Base-by-base conservation (phyloP, 2,113 vertebrate species). In the Cochlearius cochlearius region DNA sequence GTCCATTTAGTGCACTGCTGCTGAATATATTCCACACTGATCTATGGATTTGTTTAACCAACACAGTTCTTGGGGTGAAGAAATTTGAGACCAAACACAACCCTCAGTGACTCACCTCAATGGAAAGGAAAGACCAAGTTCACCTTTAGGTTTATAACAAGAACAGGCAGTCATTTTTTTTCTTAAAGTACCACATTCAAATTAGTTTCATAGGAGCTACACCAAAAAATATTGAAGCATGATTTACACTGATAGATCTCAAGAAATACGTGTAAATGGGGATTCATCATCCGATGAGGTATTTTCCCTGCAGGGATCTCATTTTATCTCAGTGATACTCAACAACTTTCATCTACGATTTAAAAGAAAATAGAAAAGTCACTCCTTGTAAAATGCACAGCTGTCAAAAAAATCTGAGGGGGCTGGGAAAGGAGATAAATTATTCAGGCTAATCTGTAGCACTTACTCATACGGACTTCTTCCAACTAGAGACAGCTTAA, bases 241-340 rank as follows among this genome's bases (percentile, higher is more conserved):
- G 0, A 71, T 84, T 87, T 89, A 84, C 49, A 64, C 11, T 32
- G 49, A 79, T 21, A 68, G 39, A 41, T 50, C 62, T 85, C 68
- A 90, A 84, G 59, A 94, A 83, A 4, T 77, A 59, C 72, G 8
- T 15, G 41, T 66, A 79, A 91, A 76, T 22, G 34, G 41, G 49
- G 45, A 91, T 79, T 91, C 69, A 79, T 87, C 67, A 79, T 60
- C 66, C 4, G 2, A 69, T 39, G 20, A 94, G 53, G 53, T 76
- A 91, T 95, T 94, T 97, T 76, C 80, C 93, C 96, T 78, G 39
- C 63, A 80, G 91, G 75, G 55, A 86, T 77, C 86, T 88, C 34
- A 17, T 78, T 92, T 92, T 81, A 83, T 92, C 58, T 30, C 58
- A 69, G 32, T 16, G n/a, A 76, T 67, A 77, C 14, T 83, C 83